A percentile compares a stretch with the other conserved stretches of the same genome.
Conservation (phyloP, 2,888 invertebrate genomes). For the Synanthedon tipuliformis region DNA sequence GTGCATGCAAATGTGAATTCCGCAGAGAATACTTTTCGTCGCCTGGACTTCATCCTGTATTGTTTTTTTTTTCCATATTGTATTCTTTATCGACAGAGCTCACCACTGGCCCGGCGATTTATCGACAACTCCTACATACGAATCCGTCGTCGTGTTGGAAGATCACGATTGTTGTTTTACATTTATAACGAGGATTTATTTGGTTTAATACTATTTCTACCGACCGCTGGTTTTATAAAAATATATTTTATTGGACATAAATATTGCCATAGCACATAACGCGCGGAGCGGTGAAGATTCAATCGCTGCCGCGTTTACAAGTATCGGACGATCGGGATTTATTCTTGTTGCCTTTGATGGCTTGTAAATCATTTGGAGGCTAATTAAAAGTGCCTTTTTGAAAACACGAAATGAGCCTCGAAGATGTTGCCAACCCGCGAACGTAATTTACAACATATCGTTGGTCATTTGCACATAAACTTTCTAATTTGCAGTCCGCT, state of each 20-base stretch:
- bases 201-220: background rate
- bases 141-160: conserved; percentile 52
- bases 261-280: conserved; percentile 3
- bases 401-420: conserved; percentile 20
- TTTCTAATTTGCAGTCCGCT: conserved; percentile 61
- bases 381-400: conserved; percentile 59
- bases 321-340: conserved; percentile 20
- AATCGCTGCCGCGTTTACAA: background rate
- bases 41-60: conserved; percentile 39
- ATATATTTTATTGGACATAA: conserved; percentile 4
- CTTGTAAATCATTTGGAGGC: conserved; percentile 52
- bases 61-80: conserved; percentile 23
- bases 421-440: conserved; percentile 43
- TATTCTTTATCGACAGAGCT: conserved; percentile 40
- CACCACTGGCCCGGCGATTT: conserved; percentile 26
- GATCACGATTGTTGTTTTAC: conserved; percentile 56
- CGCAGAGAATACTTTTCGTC: conserved; percentile 62
- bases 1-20: conserved; percentile 68
- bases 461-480: conserved; percentile 52
- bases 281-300: background rate
- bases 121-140: conserved; percentile 55
- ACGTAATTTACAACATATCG: conserved; percentile 60
- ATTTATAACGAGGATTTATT: conserved; percentile 8
- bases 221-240: conserved; percentile 5
- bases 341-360: conserved; percentile 40